Conservation (phyloP, 2,797 vertebrate genomes). For the Gymnothorax javanicus region DNA sequence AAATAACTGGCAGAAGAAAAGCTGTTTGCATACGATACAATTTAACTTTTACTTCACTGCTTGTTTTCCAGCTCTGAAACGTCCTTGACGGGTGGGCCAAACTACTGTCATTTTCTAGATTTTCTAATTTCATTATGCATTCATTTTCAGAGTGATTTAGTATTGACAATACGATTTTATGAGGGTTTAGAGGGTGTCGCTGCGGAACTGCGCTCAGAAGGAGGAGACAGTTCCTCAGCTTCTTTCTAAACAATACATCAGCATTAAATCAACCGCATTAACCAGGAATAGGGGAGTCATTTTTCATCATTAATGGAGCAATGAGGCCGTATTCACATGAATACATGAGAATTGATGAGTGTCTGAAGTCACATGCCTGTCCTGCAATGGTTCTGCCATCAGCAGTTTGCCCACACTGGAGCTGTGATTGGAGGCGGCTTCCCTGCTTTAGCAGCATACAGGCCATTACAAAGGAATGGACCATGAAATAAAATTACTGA, state of each 20-base stretch:
- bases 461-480: constrained; percentile 9
- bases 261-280: constrained; percentile 48
- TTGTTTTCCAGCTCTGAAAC: neutral
- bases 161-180: neutral
- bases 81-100: neutral
- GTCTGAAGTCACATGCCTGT: constrained; percentile 44
- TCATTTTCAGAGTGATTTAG: neutral
- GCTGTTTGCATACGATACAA: neutral
- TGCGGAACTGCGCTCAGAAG: neutral
- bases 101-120: neutral
- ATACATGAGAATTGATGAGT: constrained; percentile 53
- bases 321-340: constrained; percentile 41
- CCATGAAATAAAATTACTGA: constrained; percentile 30
- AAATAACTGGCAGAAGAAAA: constrained; percentile 2
- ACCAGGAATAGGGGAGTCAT: constrained; percentile 36
- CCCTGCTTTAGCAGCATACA: neutral
- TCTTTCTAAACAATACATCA: constrained; percentile 45
- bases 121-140: neutral
- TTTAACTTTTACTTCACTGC: constrained; percentile 15
- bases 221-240: neutral
- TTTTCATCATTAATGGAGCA: constrained; percentile 53
- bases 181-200: neutral
- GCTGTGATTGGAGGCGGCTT: constrained; percentile 20
- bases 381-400: constrained; percentile 27
- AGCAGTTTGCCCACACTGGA: constrained; percentile 25